phyloP scores from a whole-genome alignment of 2,797 vertebrate genomes.

The Acanthurus leucopareius region DNA sequence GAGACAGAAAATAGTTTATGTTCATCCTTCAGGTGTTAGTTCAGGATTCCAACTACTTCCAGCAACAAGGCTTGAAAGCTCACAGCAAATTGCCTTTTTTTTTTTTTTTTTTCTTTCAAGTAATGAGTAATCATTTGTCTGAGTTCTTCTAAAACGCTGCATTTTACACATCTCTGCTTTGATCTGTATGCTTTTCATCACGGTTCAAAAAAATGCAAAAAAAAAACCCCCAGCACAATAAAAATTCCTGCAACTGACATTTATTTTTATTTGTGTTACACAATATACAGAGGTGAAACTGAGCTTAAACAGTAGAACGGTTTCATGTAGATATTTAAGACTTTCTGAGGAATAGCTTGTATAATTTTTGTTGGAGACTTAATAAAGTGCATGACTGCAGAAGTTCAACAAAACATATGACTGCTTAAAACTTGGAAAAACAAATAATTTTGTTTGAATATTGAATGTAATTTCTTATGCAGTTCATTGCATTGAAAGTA shows the following conservation, averaged over 20 bases:
- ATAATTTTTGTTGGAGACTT: background rate
- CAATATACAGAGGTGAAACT: background rate
- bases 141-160: background rate
- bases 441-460: background rate
- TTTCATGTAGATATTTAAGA: background rate
- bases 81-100: background rate
- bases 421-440: no score
- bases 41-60: slow-evolving; percentile 18
- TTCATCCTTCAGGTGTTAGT: slow-evolving; percentile 31
- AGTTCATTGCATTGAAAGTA: no score
- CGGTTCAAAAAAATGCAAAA: background rate
- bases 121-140: background rate
- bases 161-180: background rate
- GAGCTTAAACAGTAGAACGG: background rate
- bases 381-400: background rate
- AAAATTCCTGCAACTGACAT: background rate
- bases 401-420: background rate
- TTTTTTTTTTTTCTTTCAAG: background rate
- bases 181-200: background rate
- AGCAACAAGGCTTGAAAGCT: background rate
- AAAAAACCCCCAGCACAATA: no score
- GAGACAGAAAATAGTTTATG: slow-evolving; percentile 59
- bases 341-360: background rate
- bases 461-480: background rate
- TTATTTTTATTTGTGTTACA: background rate